Evolutionary conservation across 2,113 vertebrate species (phyloP).

Genomic region (Glaucomys volans): DNA sequence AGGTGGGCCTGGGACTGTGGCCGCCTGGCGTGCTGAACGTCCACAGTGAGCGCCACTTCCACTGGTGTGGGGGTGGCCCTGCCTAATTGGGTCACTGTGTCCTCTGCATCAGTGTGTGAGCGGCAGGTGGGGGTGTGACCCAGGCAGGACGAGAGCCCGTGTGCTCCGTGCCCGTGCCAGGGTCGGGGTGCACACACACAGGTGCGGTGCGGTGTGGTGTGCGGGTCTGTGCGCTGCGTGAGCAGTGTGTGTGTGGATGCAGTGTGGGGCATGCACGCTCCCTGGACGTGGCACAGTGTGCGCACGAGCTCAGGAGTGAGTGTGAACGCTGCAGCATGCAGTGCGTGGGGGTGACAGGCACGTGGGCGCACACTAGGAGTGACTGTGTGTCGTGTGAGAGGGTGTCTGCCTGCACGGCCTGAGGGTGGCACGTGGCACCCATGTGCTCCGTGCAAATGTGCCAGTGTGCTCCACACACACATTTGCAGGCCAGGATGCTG

Average conservation of each 20-base stretch:
- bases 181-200: accelerated
- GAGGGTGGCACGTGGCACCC: not conserved
- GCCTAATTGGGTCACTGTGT: accelerated
- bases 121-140: not conserved
- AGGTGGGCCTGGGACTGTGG: not conserved
- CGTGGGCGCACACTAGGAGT: no score
- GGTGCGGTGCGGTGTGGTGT: accelerated
- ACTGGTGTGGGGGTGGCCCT: accelerated
- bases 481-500: no score
- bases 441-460: no score
- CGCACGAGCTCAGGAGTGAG: not conserved
- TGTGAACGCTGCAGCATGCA: not conserved
- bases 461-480: not conserved
- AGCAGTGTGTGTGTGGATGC: accelerated
- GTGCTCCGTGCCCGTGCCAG: no score
- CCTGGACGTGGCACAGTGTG: no score
- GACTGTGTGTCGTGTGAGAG: no score
- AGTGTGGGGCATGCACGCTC: not conserved
- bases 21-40: accelerated
- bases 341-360: no score
- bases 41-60: not conserved
- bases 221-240: no score
- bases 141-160: not conserved
- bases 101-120: accelerated
- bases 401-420: no score